phyloP scores from a whole-genome alignment of 2,888 invertebrate genomes.

The Cabera pusaria region DNA sequence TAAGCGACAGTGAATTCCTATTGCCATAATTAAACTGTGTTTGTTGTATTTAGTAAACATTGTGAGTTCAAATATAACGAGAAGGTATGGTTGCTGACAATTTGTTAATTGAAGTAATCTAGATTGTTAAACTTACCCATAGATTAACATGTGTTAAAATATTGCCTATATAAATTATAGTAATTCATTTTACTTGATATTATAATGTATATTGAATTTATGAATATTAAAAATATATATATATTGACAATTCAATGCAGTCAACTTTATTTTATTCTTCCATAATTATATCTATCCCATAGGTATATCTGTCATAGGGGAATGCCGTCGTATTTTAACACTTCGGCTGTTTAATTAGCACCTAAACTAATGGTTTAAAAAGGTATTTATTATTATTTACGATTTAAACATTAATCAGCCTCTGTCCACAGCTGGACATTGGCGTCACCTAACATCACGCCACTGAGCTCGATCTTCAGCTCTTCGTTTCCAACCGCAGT shows the following conservation, averaged over 20 bases:
- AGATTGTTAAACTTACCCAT: conserved; percentile 82
- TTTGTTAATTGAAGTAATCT: conserved; percentile 73
- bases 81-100: conserved; percentile 47
- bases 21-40: conserved; percentile 67
- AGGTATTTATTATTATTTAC: too few relatives aligned
- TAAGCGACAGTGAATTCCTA: conserved; percentile 78
- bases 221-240: conserved; percentile 83
- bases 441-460: too few relatives aligned
- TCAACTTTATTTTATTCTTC: conserved; percentile 30
- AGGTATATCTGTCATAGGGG: too few relatives aligned
- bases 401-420: too few relatives aligned
- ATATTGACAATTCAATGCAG: conserved; percentile 80
- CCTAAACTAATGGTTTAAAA: too few relatives aligned
- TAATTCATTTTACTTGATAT: conserved; percentile 83
- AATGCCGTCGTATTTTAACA: too few relatives aligned
- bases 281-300: too few relatives aligned
- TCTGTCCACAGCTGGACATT: too few relatives aligned
- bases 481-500: too few relatives aligned
- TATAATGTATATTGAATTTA: conserved; percentile 84
- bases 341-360: too few relatives aligned
- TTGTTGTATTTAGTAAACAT: conserved; percentile 53
- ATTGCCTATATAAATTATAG: conserved; percentile 83
- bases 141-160: conserved; percentile 83
- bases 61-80: conserved; percentile 31
- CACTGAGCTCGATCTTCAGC: too few relatives aligned